Conservation (phyloP, 2,888 invertebrate genomes). For the Bruchidius siliquastri region DNA sequence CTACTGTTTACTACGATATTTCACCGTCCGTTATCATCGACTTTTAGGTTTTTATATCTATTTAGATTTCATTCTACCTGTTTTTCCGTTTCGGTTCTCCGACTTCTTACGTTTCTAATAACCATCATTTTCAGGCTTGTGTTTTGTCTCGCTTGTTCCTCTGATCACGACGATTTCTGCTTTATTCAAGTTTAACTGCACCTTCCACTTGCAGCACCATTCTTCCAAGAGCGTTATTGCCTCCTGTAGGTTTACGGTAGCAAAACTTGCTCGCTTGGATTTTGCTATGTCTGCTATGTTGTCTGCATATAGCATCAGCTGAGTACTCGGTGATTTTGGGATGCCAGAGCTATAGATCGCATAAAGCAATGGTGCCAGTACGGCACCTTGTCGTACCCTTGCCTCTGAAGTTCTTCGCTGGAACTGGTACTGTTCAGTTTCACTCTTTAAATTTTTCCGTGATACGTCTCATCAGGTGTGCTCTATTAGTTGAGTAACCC, state of each 20-base stretch:
- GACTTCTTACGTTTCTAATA: too few relatives aligned
- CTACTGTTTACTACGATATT: too few relatives aligned
- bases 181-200: neutral
- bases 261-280: neutral
- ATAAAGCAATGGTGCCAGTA: neutral
- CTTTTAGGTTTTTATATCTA: too few relatives aligned
- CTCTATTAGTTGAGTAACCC: too few relatives aligned
- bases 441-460: too few relatives aligned
- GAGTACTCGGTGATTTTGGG: neutral
- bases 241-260: neutral
- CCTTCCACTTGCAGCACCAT: neutral
- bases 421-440: too few relatives aligned
- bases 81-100: too few relatives aligned
- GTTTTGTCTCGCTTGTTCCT: too few relatives aligned
- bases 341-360: neutral
- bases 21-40: too few relatives aligned
- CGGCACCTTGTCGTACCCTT: neutral
- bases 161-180: slow-evolving; percentile 21
- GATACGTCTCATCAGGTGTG: too few relatives aligned
- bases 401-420: neutral
- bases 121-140: too few relatives aligned
- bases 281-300: neutral
- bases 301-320: neutral
- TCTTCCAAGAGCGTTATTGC: neutral
- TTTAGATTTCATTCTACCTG: too few relatives aligned